Evolutionary conservation across 2,797 vertebrate genomes (phyloP), one percentile per base, ranked within the genome.

Genomic region (Spinus pinus): DNA sequence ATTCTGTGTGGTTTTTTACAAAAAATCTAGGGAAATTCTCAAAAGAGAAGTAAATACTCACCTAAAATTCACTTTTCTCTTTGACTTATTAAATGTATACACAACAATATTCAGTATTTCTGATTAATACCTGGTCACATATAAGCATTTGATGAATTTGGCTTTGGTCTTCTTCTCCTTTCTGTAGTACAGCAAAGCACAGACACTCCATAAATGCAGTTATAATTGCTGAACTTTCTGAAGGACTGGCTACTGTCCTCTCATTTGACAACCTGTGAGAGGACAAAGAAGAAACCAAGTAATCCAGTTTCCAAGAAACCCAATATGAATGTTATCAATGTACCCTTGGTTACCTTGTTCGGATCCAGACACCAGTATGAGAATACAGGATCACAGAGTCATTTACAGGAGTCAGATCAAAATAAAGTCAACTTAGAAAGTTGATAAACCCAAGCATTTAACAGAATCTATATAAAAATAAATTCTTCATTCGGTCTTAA

Each of bases 171-270:
- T 98, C 98, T 22, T 98, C 98, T 22, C 88, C 54, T 39, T 98
- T 98, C 58, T 98, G 98, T 6, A 99, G 96, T 31, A 99, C 54
- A 81, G 98, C 98, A 96, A 98, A 99, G 56, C 98, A 98, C 84
- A 99, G 96, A 80, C 99, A 99, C 86, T 99, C 99, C 89, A 99
- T 98, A 61, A 98, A 97, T 9, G 99, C 98, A 31, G 97, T 97
- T 94, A 99, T 91, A 66, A 99, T 98, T 14, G 99, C 98, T 9
- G 98, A 98, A 80, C 97, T 98, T 92, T 99, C 99, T 7, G 98
- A 98, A 33, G 97, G 98, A 96, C 99, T 99, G 51, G 95, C 46
- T 65, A 94, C 57, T 6, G 98, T 98, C 84, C 98, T 98, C 81
- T 99, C 99, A 65, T 98, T 98, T n/a, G 98, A 98, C 30, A 99